These are phyloP conservation scores for Drosophila pseudoobscura DNA, from an alignment of 1,140 invertebrate species.

Conservation along the genomic window DNA sequence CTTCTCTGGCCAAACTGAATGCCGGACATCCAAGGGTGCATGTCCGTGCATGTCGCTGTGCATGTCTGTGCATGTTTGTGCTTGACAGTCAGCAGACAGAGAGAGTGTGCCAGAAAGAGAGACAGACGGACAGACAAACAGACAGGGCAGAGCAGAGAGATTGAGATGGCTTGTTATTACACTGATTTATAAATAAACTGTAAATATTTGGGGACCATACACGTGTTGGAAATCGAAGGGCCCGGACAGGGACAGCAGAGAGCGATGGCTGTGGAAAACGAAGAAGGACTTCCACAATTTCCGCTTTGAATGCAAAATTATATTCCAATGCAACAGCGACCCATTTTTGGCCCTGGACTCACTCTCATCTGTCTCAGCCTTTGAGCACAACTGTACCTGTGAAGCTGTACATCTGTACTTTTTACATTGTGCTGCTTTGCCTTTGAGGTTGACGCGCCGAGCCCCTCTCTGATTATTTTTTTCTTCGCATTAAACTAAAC, in stretches of 20 bases:
- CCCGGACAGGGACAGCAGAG: background rate
- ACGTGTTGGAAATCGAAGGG: slow-evolving; percentile 31
- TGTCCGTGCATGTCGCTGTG: slow-evolving; percentile 4
- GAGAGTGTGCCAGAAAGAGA: background rate
- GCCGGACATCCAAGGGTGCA: slow-evolving; percentile 49
- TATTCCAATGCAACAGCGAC: background rate
- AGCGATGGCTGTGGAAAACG: slow-evolving; percentile 15
- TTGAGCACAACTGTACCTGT: background rate
- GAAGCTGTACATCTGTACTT: slow-evolving; percentile 9
- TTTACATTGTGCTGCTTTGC: slow-evolving; percentile 1
- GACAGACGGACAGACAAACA: slow-evolving; percentile 4
- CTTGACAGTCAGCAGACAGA: slow-evolving; percentile 57
- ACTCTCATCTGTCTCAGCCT: background rate
- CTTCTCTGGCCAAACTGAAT: slow-evolving; percentile 42
- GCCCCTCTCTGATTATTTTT: slow-evolving; percentile 23
- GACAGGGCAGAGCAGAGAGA: too few relatives aligned
- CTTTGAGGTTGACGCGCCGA: background rate
- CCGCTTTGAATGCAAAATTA: slow-evolving; percentile 37
- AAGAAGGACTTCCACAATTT: slow-evolving; percentile 18
- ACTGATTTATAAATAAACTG: slow-evolving; percentile 81
- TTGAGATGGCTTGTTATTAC: slow-evolving; percentile 75
- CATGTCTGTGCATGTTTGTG: slow-evolving; percentile 9
- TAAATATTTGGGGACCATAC: slow-evolving; percentile 70
- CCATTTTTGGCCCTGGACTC: background rate
- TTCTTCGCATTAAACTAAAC: slow-evolving; percentile 37